These are phyloP conservation scores for Drosophila incognita DNA, from an alignment of 2,888 invertebrate genomes.

Conservation along the genomic window DNA sequence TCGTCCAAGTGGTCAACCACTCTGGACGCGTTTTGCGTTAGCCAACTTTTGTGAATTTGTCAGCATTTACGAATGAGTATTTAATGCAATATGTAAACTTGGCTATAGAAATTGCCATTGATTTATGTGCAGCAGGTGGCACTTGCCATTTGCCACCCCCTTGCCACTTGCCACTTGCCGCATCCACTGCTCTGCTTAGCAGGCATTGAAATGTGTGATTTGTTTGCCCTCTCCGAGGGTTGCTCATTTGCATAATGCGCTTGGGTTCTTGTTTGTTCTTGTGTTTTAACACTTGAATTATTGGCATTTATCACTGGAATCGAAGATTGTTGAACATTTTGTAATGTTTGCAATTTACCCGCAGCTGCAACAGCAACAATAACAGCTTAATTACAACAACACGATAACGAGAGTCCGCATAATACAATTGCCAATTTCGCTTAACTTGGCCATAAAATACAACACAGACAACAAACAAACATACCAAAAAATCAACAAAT, in stretches of 20 bases:
- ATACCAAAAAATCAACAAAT: constrained; percentile 13
- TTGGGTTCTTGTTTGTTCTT: constrained; percentile 42
- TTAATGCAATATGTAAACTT: constrained; percentile 58
- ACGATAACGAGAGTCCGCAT: constrained; percentile 65
- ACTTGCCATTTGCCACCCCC: constrained; percentile 33
- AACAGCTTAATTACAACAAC: constrained; percentile 78
- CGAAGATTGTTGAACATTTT: constrained; percentile 31
- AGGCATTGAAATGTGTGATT: constrained; percentile 55
- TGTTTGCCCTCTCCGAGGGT: constrained; percentile 52
- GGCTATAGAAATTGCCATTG: constrained; percentile 43
- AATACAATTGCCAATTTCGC: constrained; percentile 76
- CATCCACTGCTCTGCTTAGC: constrained; percentile 58
- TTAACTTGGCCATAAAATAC: constrained; percentile 75
- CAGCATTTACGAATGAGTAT: constrained; percentile 34
- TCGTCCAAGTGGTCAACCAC: constrained; percentile 61
- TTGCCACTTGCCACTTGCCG: constrained; percentile 17
- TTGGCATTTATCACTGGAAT: constrained; percentile 53
- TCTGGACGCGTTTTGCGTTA: constrained; percentile 18
- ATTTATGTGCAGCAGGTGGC: constrained; percentile 68
- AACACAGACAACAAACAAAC: constrained; percentile 30
- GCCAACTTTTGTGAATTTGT: constrained; percentile 41
- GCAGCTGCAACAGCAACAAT: constrained; percentile 44
- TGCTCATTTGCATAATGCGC: constrained; percentile 75
- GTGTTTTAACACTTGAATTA: constrained; percentile 78
- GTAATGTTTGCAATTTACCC: constrained; percentile 26